Evolutionary conservation across 2,888 invertebrate genomes (phyloP).

Genomic region (Trissoscelio sp.): DNA sequence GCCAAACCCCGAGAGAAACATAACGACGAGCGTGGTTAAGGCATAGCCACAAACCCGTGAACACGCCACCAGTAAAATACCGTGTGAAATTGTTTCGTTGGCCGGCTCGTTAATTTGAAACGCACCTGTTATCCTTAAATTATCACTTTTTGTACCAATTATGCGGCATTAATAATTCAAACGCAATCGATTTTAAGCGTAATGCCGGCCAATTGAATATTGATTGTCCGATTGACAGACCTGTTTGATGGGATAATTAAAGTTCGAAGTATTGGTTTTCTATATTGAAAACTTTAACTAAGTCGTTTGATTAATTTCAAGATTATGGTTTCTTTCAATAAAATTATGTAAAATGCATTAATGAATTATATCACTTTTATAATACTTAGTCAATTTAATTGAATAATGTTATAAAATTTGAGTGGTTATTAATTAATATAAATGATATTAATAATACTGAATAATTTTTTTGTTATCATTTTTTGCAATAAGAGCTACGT

Average conservation of each 20-base stretch:
- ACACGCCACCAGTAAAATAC: conserved; percentile 28
- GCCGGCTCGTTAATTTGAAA: conserved; percentile 14
- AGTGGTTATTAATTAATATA: too few species aligned
- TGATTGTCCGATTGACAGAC: conserved; percentile 49
- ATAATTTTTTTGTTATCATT: too few species aligned
- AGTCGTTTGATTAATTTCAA: conserved; percentile 2
- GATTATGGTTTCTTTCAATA: not conserved
- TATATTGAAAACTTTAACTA: conserved; percentile 28
- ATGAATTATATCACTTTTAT: too few species aligned
- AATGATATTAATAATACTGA: too few species aligned
- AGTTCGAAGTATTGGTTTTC: conserved; percentile 24
- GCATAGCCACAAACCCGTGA: conserved; percentile 21
- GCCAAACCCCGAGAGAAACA: too few species aligned
- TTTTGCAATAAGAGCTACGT: too few species aligned
- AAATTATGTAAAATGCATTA: not conserved
- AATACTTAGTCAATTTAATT: too few species aligned
- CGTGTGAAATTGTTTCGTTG: conserved; percentile 43
- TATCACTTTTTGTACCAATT: conserved; percentile 58
- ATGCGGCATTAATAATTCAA: conserved; percentile 62
- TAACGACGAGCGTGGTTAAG: too few species aligned
- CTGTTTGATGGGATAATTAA: conserved; percentile 61
- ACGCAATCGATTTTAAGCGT: conserved; percentile 59
- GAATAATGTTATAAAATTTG: too few species aligned
- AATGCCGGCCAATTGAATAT: conserved; percentile 54
- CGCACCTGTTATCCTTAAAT: conserved; percentile 32